These are phyloP conservation scores for Aethina tumida DNA, from an alignment of 1,140 invertebrate genomes.

Conservation along the genomic window DNA sequence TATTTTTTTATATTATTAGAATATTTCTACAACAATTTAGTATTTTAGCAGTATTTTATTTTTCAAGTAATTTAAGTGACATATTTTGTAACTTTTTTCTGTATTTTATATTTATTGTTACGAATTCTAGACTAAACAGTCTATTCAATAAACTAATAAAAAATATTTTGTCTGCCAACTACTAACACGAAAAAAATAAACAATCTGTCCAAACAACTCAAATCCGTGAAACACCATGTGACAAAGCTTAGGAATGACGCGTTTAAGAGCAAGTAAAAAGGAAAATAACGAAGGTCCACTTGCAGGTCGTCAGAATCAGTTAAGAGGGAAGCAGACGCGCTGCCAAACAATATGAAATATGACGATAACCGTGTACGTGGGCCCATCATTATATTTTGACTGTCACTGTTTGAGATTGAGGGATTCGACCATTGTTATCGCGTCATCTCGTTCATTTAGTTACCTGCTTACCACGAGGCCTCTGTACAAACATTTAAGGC, in stretches of 20 bases:
- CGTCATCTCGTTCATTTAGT: slow-evolving; percentile 4
- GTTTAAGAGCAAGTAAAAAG: slow-evolving; percentile 1
- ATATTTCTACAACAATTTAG: too few relatives aligned
- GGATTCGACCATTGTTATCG: slow-evolving; percentile 3
- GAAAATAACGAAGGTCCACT: slow-evolving; percentile 6
- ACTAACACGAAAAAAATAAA: background rate
- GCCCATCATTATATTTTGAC: slow-evolving; percentile 9
- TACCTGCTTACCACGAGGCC: slow-evolving; percentile 1
- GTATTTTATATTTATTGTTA: too few relatives aligned
- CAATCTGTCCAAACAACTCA: too few relatives aligned
- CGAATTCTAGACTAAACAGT: background rate
- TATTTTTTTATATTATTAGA: too few relatives aligned
- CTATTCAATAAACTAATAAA: background rate
- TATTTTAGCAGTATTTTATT: too few relatives aligned
- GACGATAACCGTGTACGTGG: slow-evolving; percentile 1
- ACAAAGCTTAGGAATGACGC: slow-evolving; percentile 2
- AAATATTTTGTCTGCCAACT: background rate
- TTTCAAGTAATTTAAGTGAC: too few relatives aligned
- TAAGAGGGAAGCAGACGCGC: background rate
- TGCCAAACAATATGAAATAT: background rate
- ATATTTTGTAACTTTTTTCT: too few relatives aligned
- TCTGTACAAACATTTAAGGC: background rate
- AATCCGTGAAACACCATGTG: background rate
- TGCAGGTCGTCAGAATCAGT: slow-evolving; percentile 5
- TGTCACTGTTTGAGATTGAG: slow-evolving; percentile 4